phyloP scores from a whole-genome alignment of 2,888 invertebrate genomes.

The Muscina levida region DNA sequence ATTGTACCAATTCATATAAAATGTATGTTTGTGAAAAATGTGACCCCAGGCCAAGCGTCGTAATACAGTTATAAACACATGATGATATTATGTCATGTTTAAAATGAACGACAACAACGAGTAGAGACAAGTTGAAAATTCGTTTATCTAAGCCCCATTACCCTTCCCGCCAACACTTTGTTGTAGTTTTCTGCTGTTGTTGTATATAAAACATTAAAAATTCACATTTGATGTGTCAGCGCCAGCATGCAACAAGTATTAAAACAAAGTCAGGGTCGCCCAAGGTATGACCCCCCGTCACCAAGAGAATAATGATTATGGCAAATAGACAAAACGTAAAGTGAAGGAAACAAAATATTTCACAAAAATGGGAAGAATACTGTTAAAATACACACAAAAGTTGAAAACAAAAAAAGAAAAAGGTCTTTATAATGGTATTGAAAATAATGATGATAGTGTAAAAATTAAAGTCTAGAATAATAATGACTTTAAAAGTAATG shows the following conservation, averaged over 20 bases:
- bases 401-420: too few relatives aligned
- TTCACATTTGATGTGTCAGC: not conserved
- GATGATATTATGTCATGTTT: conserved; percentile 55
- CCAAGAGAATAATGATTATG: conserved; percentile 38
- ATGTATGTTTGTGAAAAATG: not conserved
- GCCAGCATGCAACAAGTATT: conserved; percentile 61
- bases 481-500: too few relatives aligned
- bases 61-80: conserved; percentile 4
- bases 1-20: not conserved
- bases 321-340: conserved; percentile 24
- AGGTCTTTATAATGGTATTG: too few relatives aligned
- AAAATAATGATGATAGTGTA: too few relatives aligned
- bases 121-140: conserved; percentile 47
- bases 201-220: too few relatives aligned
- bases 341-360: conserved; percentile 1
- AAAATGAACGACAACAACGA: conserved; percentile 13
- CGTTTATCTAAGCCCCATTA: too few relatives aligned
- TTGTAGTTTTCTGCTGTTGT: too few relatives aligned
- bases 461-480: too few relatives aligned
- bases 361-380: too few relatives aligned
- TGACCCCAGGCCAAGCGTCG: not conserved
- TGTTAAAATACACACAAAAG: too few relatives aligned
- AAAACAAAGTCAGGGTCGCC: conserved; percentile 56
- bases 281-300: too few relatives aligned
- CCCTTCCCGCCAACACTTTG: too few relatives aligned